Percentiles rank a stretch among this genome's conserved stretches.
Evolutionary conservation across 2,888 invertebrate species (phyloP).

Genomic region (Microctonus hyperodae): DNA sequence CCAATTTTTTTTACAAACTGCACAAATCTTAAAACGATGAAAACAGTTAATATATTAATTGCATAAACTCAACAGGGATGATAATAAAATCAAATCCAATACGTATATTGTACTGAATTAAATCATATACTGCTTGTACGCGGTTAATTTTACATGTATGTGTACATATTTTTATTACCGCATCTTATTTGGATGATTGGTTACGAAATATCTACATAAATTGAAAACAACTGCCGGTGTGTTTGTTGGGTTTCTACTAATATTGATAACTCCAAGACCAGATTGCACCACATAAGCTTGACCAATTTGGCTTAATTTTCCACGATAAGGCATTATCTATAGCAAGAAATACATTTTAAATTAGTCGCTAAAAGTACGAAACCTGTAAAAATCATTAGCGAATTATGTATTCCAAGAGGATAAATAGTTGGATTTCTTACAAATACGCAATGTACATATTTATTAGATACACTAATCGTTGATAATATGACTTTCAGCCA

Average conservation of each 20-base stretch:
- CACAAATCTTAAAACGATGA: constrained; percentile 75
- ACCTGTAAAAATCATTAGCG: neutral
- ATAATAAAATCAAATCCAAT: neutral
- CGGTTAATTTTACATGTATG: neutral
- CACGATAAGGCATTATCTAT: constrained; percentile 48
- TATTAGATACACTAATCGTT: neutral
- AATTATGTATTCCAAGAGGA: neutral
- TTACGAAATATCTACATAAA: constrained; percentile 49
- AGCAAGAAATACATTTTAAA: neutral
- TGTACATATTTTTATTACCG: constrained; percentile 43
- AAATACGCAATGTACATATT: neutral
- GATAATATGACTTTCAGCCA: neutral
- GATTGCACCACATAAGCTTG: constrained; percentile 44
- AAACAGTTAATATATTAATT: too few relatives aligned
- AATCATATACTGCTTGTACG: too few relatives aligned
- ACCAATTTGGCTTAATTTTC: constrained; percentile 46
- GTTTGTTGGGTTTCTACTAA: constrained; percentile 36
- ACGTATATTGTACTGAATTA: too few relatives aligned
- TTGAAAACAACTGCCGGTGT: constrained; percentile 38
- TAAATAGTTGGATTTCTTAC: neutral
- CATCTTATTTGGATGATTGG: constrained; percentile 49
- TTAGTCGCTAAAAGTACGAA: neutral
- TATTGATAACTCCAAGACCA: constrained; percentile 21
- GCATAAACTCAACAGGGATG: neutral
- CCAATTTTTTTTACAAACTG: constrained; percentile 72